A percentile compares a stretch with the other conserved stretches of the same genome.
Conservation (phyloP, 2,888 invertebrate species). For the Leuctra nigra region DNA sequence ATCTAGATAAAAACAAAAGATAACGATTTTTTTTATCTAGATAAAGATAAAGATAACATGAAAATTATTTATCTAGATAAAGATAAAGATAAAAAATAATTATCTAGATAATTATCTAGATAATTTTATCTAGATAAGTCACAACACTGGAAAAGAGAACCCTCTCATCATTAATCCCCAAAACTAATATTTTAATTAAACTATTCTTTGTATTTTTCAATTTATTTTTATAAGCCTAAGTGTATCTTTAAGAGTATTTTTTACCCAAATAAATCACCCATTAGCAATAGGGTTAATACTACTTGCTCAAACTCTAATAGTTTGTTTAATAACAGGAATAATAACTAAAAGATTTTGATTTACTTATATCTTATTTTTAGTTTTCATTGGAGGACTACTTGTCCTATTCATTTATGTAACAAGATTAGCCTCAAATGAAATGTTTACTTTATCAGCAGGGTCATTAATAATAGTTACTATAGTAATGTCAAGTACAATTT, state of each 20-base stretch:
- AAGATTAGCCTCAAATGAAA: constrained; percentile 55
- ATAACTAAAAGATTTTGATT: too few species aligned
- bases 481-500: background rate
- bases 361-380: constrained; percentile 3
- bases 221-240: constrained; percentile 33
- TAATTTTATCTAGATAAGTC: too few species aligned
- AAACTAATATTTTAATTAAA: constrained; percentile 59
- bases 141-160: too few species aligned
- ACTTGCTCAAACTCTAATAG: constrained; percentile 47
- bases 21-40: too few species aligned
- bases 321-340: constrained; percentile 43
- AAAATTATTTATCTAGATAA: too few species aligned
- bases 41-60: too few species aligned
- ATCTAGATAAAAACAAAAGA: too few species aligned
- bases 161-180: constrained; percentile 46
- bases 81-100: too few species aligned
- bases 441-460: constrained; percentile 42
- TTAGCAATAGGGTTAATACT: constrained; percentile 49
- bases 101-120: too few species aligned
- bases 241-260: constrained; percentile 39
- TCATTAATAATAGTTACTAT: background rate
- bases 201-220: constrained; percentile 50
- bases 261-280: constrained; percentile 43
- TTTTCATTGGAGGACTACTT: constrained; percentile 49
- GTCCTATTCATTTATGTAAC: constrained; percentile 59